phyloP scores from a whole-genome alignment of 1,140 invertebrate genomes.

The Caenorhabditis tropicalis region DNA sequence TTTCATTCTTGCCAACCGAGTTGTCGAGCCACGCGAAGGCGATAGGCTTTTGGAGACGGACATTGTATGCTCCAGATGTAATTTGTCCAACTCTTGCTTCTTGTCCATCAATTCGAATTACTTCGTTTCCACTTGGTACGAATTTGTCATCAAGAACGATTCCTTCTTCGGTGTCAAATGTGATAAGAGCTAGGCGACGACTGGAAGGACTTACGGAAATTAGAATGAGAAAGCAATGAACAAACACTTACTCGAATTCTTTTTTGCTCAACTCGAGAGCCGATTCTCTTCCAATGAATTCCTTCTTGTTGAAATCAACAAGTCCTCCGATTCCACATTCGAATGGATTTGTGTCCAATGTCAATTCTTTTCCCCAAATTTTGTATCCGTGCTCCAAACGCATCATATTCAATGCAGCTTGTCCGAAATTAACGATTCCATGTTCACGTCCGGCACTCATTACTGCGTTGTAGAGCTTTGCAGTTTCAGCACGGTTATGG shows the following conservation, averaged over 20 bases:
- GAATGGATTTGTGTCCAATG: slow-evolving; percentile 61
- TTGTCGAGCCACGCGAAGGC: slow-evolving; percentile 59
- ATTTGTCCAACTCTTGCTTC: slow-evolving; percentile 59
- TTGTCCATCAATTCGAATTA: slow-evolving; percentile 49
- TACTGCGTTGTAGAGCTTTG: slow-evolving; percentile 58
- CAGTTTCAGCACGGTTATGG: slow-evolving; percentile 59
- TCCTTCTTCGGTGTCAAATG: slow-evolving; percentile 49
- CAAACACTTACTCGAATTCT: slow-evolving; percentile 27
- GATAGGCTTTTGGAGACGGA: slow-evolving; percentile 56
- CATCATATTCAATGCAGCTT: slow-evolving; percentile 58
- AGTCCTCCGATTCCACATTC: slow-evolving; percentile 56
- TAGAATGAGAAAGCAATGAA: background rate
- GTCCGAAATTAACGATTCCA: slow-evolving; percentile 59
- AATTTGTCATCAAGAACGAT: slow-evolving; percentile 26
- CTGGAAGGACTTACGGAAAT: slow-evolving; percentile 17
- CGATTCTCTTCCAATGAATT: slow-evolving; percentile 55
- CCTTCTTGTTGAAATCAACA: slow-evolving; percentile 56
- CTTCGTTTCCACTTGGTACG: slow-evolving; percentile 52
- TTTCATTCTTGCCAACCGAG: slow-evolving; percentile 12
- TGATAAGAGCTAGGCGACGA: slow-evolving; percentile 48
- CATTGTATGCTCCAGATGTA: slow-evolving; percentile 54
- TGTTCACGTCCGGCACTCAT: slow-evolving; percentile 55
- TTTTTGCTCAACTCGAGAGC: slow-evolving; percentile 51
- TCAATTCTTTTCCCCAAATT: slow-evolving; percentile 60
- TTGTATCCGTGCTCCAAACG: slow-evolving; percentile 61